phyloP scores from a whole-genome alignment of 2,888 invertebrate species.

The Trilocha varians region DNA sequence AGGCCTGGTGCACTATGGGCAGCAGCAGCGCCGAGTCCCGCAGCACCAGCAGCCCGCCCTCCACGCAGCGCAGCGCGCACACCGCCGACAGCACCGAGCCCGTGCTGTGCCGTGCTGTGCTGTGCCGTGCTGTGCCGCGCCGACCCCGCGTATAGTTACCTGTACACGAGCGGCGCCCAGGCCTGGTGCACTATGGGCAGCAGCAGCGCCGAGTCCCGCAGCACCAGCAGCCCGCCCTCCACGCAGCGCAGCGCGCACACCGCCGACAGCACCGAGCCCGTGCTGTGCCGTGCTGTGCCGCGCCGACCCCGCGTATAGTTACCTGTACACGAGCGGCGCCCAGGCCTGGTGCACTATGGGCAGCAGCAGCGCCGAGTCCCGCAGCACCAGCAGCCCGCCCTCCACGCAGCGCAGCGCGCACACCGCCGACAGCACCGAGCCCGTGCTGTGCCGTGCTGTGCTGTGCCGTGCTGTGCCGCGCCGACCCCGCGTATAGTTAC shows the following conservation, averaged over 20 bases:
- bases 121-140: slow-evolving; percentile 72
- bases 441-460: too few species aligned
- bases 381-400: not conserved
- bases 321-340: not conserved
- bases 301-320: not conserved
- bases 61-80: not conserved
- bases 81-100: too few species aligned
- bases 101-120: too few species aligned
- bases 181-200: slow-evolving; percentile 82
- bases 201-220: slow-evolving; percentile 78
- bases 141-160: slow-evolving; percentile 55
- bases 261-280: slow-evolving; percentile 71
- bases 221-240: slow-evolving; percentile 72
- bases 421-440: slow-evolving; percentile 57
- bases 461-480: slow-evolving; percentile 70
- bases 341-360: not conserved
- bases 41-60: not conserved
- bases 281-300: slow-evolving; percentile 79
- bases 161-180: slow-evolving; percentile 80
- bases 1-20: not conserved
- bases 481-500: slow-evolving; percentile 54
- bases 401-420: not conserved
- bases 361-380: not conserved
- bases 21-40: not conserved
- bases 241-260: slow-evolving; percentile 77